Conservation (phyloP, 2,888 invertebrate species). For the Drosophila kanekoi region DNA sequence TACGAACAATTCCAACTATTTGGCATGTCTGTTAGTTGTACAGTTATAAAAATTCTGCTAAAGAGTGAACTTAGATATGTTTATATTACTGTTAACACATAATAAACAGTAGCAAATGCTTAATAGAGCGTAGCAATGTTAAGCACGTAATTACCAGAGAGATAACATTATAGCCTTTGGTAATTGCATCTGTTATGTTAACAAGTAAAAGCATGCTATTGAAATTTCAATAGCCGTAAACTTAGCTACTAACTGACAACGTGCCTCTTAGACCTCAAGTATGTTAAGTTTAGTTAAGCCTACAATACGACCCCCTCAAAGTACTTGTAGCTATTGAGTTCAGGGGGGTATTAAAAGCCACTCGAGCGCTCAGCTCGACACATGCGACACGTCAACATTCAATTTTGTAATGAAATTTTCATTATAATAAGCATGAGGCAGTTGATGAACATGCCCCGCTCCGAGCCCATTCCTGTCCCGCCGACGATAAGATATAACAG, state of each 20-base stretch:
- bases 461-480: neutral
- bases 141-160: no score
- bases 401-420: conserved; percentile 77
- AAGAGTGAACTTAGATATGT: no score
- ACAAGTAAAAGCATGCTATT: conserved; percentile 9
- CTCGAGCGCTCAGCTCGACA: conserved; percentile 40
- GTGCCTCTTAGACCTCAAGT: neutral
- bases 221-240: neutral
- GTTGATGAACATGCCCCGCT: conserved; percentile 30
- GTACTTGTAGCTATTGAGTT: neutral
- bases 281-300: conserved; percentile 16
- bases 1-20: neutral
- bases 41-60: no score
- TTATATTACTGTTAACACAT: neutral
- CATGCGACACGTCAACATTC: conserved; percentile 79
- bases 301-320: neutral
- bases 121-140: neutral
- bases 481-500: conserved; percentile 15
- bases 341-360: conserved; percentile 22
- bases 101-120: neutral
- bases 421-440: conserved; percentile 69
- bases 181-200: neutral
- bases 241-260: conserved; percentile 1
- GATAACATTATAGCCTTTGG: no score
- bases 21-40: no score